Evolutionary conservation across 2,888 invertebrate species (phyloP).

Genomic region (Baronia brevicornis): DNA sequence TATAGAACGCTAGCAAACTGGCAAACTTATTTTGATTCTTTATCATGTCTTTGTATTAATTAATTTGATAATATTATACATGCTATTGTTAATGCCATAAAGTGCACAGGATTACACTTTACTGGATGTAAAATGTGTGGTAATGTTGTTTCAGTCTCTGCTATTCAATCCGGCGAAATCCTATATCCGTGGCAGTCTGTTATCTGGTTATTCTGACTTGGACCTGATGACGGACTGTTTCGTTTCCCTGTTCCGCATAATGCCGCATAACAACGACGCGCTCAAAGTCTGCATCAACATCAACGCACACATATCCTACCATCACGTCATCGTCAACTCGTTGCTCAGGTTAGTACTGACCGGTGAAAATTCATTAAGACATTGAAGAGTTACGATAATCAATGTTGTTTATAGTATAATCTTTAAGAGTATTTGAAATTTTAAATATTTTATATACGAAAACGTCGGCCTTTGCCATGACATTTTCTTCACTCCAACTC

Average conservation of each 20-base stretch:
- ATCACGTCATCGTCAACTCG: conserved; percentile 95
- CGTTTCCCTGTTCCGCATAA: conserved; percentile 96
- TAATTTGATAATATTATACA: neutral
- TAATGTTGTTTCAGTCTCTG: conserved; percentile 76
- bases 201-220: conserved; percentile 88
- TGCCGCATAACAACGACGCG: conserved; percentile 97
- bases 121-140: neutral
- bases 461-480: too few relatives aligned
- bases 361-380: too few relatives aligned
- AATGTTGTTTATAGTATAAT: too few relatives aligned
- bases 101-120: neutral
- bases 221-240: conserved; percentile 99
- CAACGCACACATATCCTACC: conserved; percentile 89
- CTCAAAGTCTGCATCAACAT: conserved; percentile 94
- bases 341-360: conserved; percentile 87
- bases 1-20: too few relatives aligned
- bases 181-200: conserved; percentile 89
- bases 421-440: neutral
- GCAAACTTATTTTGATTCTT: too few relatives aligned
- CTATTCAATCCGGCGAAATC: conserved; percentile 94
- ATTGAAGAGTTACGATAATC: too few relatives aligned
- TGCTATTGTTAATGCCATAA: conserved; percentile 9
- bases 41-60: too few relatives aligned
- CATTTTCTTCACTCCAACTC: too few relatives aligned
- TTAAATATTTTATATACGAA: conserved; percentile 1